A percentile compares a stretch with the other conserved stretches of the same genome.
These are phyloP conservation scores for Caenorhabditis sp. DNA, from an alignment of 2,888 invertebrate species.

Conservation along the genomic window DNA sequence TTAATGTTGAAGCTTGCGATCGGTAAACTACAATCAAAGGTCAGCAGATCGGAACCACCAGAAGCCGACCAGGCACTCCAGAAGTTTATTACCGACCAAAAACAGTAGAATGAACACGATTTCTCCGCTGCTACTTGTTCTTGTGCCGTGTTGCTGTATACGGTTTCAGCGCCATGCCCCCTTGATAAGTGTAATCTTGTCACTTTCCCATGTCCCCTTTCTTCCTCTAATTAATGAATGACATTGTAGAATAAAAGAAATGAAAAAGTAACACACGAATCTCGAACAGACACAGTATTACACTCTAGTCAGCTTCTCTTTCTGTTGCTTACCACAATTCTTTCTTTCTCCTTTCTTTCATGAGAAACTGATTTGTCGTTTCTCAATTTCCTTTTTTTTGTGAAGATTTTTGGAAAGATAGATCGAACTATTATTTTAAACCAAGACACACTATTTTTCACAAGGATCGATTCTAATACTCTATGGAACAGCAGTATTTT, in stretches of 20 bases:
- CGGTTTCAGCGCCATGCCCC: neutral
- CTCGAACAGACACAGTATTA: slow-evolving; percentile 42
- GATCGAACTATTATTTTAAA: too few relatives aligned
- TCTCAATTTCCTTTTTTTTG: too few relatives aligned
- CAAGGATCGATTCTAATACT: too few relatives aligned
- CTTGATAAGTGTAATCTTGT: slow-evolving; percentile 19
- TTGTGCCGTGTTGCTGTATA: neutral
- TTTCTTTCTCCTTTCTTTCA: neutral
- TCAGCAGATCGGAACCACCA: too few relatives aligned
- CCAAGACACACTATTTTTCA: too few relatives aligned
- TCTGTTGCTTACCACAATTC: slow-evolving; percentile 8
- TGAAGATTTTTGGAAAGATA: too few relatives aligned
- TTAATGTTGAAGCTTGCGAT: too few relatives aligned
- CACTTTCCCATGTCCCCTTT: slow-evolving; percentile 15
- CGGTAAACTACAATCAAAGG: too few relatives aligned
- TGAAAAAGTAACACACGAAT: slow-evolving; percentile 42
- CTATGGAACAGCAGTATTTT: too few relatives aligned
- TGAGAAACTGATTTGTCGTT: neutral
- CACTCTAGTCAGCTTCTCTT: slow-evolving; percentile 23
- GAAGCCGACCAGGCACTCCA: too few relatives aligned
- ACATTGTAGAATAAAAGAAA: slow-evolving; percentile 14
- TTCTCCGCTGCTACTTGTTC: too few relatives aligned
- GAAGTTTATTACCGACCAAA: neutral
- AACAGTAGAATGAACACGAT: too few relatives aligned
- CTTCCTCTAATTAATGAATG: slow-evolving; percentile 26